A percentile compares a stretch with the other conserved stretches of the same genome.
phyloP scores from a whole-genome alignment of 2,797 vertebrate species.

The Coccyzus lansbergi region DNA sequence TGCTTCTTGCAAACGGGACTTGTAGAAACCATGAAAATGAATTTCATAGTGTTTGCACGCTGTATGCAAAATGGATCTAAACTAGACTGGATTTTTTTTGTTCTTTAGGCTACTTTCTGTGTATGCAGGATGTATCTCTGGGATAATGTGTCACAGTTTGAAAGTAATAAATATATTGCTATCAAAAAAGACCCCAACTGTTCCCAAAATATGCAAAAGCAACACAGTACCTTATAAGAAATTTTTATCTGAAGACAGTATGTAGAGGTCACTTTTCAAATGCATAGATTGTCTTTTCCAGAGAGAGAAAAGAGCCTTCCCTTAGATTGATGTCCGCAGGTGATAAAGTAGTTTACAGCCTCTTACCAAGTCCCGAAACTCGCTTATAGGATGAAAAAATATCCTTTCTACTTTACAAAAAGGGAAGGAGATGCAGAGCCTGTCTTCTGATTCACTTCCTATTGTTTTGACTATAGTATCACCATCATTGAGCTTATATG shows the following conservation, averaged over 20 bases:
- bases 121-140: neutral
- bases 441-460: neutral
- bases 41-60: neutral
- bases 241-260: neutral
- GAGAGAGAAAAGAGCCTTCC: neutral
- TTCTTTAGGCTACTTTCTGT: neutral
- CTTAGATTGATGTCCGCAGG: neutral
- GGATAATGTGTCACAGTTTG: neutral
- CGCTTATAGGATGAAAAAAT: neutral
- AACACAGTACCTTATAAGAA: neutral
- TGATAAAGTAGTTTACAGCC: neutral
- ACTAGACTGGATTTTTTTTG: neutral
- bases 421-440: neutral
- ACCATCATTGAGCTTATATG: neutral
- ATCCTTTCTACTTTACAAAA: neutral
- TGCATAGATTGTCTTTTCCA: neutral
- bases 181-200: neutral
- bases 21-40: neutral
- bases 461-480: neutral
- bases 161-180: neutral
- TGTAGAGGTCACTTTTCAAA: neutral
- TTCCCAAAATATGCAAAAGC: neutral
- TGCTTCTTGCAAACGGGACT: neutral
- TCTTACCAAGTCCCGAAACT: neutral
- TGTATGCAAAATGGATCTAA: neutral